These are phyloP conservation scores for Zeuzera pyrina DNA, from an alignment of 2,888 invertebrate species.

Conservation along the genomic window DNA sequence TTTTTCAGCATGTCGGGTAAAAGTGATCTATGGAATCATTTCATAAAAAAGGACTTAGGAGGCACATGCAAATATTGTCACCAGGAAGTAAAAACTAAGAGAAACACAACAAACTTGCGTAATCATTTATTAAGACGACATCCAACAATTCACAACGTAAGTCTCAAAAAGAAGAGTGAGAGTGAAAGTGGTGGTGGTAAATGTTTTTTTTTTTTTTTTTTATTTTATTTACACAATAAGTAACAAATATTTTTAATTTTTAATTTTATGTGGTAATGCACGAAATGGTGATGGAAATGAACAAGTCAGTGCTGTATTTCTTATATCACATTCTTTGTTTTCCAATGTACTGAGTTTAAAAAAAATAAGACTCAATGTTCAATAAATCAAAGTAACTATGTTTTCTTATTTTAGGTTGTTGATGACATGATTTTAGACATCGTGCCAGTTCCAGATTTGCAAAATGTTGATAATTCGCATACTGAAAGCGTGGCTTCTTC, in stretches of 20 bases:
- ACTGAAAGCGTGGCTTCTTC: slow-evolving; percentile 16
- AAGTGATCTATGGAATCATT: slow-evolving; percentile 17
- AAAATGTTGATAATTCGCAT: slow-evolving; percentile 14
- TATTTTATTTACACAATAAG: too few species aligned
- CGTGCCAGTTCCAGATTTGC: slow-evolving; percentile 12
- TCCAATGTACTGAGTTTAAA: slow-evolving; percentile 9
- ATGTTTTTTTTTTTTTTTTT: too few species aligned
- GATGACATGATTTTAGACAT: slow-evolving; percentile 6
- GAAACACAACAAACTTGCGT: slow-evolving; percentile 19
- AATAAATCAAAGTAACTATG: slow-evolving; percentile 4
- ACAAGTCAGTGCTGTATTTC: slow-evolving; percentile 9
- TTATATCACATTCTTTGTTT: slow-evolving; percentile 9
- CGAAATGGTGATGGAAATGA: slow-evolving; percentile 15
- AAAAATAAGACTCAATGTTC: slow-evolving; percentile 8
- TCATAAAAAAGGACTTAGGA: slow-evolving; percentile 16
- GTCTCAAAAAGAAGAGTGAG: slow-evolving; percentile 15
- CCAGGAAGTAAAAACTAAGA: slow-evolving; percentile 16
- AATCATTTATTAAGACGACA: slow-evolving; percentile 20
- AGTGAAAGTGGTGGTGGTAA: slow-evolving; percentile 17
- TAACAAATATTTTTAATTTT: too few species aligned
- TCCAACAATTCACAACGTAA: slow-evolving; percentile 16
- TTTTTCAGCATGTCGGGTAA: slow-evolving; percentile 15
- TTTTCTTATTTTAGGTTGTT: slow-evolving; percentile 4
- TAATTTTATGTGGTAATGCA: slow-evolving; percentile 18
- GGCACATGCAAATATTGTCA: slow-evolving; percentile 17